These are phyloP conservation scores for Manis crassicaudata DNA, from an alignment of 2,797 vertebrate species.

Conservation along the genomic window DNA sequence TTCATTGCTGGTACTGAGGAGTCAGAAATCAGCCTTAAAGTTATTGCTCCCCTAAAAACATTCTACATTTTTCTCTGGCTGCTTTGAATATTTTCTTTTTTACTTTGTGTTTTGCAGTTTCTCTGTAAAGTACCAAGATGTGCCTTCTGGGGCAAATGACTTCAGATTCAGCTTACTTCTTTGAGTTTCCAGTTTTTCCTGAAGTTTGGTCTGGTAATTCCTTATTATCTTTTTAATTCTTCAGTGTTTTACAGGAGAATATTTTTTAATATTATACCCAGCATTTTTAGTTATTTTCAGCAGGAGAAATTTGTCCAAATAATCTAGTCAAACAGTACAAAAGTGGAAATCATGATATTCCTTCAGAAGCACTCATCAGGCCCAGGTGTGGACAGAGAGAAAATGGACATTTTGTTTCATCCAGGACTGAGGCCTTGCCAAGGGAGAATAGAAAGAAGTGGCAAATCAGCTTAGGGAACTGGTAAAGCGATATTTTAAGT, in stretches of 20 bases:
- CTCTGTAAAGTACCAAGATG: background rate
- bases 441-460: background rate
- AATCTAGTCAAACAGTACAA: slow-evolving; percentile 2
- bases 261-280: background rate
- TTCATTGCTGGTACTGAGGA: background rate
- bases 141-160: background rate
- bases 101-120: background rate
- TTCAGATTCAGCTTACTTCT: background rate
- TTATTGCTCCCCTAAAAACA: background rate
- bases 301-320: background rate
- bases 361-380: background rate
- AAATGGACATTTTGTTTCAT: background rate
- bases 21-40: background rate
- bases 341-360: slow-evolving; percentile 21
- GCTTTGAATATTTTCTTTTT: background rate
- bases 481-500: background rate
- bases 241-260: background rate
- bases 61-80: background rate
- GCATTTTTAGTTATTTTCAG: slow-evolving; percentile 17
- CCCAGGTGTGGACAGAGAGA: background rate
- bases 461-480: background rate
- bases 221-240: background rate
- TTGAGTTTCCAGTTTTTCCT: background rate
- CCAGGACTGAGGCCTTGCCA: background rate
- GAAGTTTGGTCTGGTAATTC: background rate